Conservation (phyloP, 2,797 vertebrate genomes). For the Neostethus bicornis region DNA sequence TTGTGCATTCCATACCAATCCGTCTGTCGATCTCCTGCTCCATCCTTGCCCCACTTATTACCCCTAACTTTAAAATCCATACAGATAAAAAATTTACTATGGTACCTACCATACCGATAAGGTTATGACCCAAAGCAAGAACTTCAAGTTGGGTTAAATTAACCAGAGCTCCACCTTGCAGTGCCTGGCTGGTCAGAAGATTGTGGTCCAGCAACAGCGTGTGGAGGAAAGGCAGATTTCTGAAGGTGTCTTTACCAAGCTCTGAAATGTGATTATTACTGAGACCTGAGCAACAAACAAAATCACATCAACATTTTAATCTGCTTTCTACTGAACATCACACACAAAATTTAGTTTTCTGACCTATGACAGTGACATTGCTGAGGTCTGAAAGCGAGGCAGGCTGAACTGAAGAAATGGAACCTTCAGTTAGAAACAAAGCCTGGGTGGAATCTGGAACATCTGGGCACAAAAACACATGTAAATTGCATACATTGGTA, state of each 20-base stretch:
- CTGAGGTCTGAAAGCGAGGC: slow-evolving; percentile 73
- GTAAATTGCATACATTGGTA: background rate
- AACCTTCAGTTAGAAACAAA: slow-evolving; percentile 80
- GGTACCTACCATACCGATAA: slow-evolving; percentile 52
- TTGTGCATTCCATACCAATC: no score
- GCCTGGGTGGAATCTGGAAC: slow-evolving; percentile 75
- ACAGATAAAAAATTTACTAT: no score
- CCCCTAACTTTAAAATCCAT: no score
- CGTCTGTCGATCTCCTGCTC: no score
- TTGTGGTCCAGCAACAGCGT: slow-evolving; percentile 82
- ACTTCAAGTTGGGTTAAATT: slow-evolving; percentile 73
- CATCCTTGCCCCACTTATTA: no score
- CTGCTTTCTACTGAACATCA: background rate
- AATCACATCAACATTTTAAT: background rate
- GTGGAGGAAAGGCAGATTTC: slow-evolving; percentile 70
- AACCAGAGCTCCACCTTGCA: slow-evolving; percentile 74
- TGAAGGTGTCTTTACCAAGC: slow-evolving; percentile 73
- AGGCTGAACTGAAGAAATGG: slow-evolving; percentile 72
- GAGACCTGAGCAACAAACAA: slow-evolving; percentile 52
- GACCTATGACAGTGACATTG: slow-evolving; percentile 79
- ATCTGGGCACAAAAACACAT: slow-evolving; percentile 57
- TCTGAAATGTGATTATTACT: slow-evolving; percentile 78
- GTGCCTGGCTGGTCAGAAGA: slow-evolving; percentile 71
- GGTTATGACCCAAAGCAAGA: slow-evolving; percentile 80
- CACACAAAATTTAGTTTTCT: background rate